Percentiles rank a stretch among this genome's conserved stretches.
These are phyloP conservation scores for Frieseomelitta varia DNA, from an alignment of 1,140 invertebrate species.

Conservation along the genomic window DNA sequence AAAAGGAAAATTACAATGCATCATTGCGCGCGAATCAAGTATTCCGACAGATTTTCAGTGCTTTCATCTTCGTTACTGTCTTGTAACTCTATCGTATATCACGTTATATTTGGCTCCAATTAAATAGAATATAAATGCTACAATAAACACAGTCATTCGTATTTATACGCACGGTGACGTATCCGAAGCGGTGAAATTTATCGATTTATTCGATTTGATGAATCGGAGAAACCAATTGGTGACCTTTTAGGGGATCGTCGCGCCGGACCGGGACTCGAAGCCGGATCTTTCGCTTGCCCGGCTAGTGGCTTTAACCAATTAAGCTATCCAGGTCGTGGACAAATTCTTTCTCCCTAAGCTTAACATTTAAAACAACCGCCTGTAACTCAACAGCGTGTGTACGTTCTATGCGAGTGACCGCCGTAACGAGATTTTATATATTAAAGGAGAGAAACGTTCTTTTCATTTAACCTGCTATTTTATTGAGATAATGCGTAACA, in stretches of 20 bases:
- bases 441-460: background rate
- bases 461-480: background rate
- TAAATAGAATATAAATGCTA: too few relatives aligned
- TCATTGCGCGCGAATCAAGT: too few relatives aligned
- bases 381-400: too few relatives aligned
- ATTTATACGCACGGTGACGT: background rate
- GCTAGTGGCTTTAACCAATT: background rate
- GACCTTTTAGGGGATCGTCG: background rate
- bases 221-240: background rate
- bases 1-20: too few relatives aligned
- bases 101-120: too few relatives aligned
- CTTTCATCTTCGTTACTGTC: too few relatives aligned
- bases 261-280: background rate
- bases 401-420: background rate
- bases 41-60: too few relatives aligned
- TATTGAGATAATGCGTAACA: background rate
- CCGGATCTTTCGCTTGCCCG: slow-evolving; percentile 17
- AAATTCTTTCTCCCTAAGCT: slow-evolving; percentile 10
- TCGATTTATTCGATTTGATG: background rate
- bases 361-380: background rate
- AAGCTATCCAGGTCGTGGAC: slow-evolving; percentile 28
- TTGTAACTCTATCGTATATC: too few relatives aligned
- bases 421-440: background rate
- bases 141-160: too few relatives aligned
- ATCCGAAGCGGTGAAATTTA: background rate